Evolutionary conservation across 1,140 invertebrate species (phyloP).

Genomic region (Meloidogyne floridensis): DNA sequence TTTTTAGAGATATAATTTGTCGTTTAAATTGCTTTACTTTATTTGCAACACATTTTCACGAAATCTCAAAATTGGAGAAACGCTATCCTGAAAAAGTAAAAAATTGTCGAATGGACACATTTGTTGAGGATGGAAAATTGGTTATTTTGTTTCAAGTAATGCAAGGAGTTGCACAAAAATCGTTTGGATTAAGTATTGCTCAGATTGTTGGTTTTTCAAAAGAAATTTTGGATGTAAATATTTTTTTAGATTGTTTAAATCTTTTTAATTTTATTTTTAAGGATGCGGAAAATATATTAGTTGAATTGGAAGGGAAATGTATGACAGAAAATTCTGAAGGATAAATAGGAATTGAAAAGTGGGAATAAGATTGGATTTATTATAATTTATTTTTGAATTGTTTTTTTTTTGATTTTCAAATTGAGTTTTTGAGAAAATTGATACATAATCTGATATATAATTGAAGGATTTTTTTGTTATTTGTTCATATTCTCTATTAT

Average conservation of each 20-base stretch:
- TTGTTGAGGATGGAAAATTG: constrained; percentile 36
- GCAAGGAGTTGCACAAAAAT: constrained; percentile 82
- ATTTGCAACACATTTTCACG: constrained; percentile 98
- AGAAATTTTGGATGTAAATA: constrained; percentile 22
- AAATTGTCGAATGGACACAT: constrained; percentile 48
- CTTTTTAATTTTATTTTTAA: neutral
- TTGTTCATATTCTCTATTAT: no score
- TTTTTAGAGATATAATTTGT: constrained; percentile 47
- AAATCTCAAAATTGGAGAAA: constrained; percentile 71
- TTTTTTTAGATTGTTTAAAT: neutral
- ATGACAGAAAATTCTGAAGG: neutral
- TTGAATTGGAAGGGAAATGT: neutral
- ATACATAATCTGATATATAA: no score
- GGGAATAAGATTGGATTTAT: no score
- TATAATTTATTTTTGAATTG: no score
- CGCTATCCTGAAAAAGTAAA: constrained; percentile 38
- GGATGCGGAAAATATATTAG: neutral
- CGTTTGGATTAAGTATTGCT: constrained; percentile 93
- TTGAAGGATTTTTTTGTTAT: no score
- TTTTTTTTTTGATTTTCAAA: neutral
- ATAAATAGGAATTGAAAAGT: neutral
- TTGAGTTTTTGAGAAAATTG: no score
- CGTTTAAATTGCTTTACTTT: constrained; percentile 82
- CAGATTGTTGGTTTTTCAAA: constrained; percentile 73
- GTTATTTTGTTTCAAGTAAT: constrained; percentile 45